Percentiles rank a stretch among this genome's conserved stretches.
Conservation (phyloP, 2,888 invertebrate species). For the Lucinisca nassula region DNA sequence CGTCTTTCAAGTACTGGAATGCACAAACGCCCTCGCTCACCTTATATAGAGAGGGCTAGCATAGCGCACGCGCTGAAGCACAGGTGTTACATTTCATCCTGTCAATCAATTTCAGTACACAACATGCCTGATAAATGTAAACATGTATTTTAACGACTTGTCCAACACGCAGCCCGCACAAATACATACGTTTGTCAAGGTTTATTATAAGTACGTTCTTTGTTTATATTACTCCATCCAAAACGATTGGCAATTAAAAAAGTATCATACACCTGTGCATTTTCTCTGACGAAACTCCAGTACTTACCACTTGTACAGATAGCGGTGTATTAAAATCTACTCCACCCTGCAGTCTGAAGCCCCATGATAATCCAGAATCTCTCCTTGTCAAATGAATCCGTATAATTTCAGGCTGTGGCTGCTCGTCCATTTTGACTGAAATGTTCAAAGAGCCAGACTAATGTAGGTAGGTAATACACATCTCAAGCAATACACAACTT, state of each 20-base stretch:
- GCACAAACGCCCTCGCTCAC: not conserved
- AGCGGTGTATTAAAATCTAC: slow-evolving; percentile 86
- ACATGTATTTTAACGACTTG: not conserved
- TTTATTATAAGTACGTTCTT: not conserved
- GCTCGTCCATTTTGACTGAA: slow-evolving; percentile 38
- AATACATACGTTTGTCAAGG: not conserved
- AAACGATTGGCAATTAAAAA: not conserved
- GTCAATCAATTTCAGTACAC: slow-evolving; percentile 6
- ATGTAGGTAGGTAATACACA: not conserved
- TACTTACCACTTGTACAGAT: slow-evolving; percentile 89
- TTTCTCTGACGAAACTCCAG: not conserved
- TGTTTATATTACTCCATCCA: not conserved
- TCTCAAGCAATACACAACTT: slow-evolving; percentile 23
- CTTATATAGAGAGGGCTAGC: not conserved
- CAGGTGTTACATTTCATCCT: not conserved
- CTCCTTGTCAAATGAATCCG: slow-evolving; percentile 77
- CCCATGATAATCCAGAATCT: slow-evolving; percentile 85
- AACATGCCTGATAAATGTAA: not conserved
- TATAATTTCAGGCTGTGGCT: slow-evolving; percentile 76
- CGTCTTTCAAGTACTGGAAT: not conserved
- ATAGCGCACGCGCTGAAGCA: not conserved
- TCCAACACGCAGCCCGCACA: not conserved
- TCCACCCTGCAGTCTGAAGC: slow-evolving; percentile 87
- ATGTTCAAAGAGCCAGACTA: slow-evolving; percentile 5
- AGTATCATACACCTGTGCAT: not conserved